These are phyloP conservation scores for Athalia rosae DNA, from an alignment of 2,888 invertebrate species.

Conservation along the genomic window DNA sequence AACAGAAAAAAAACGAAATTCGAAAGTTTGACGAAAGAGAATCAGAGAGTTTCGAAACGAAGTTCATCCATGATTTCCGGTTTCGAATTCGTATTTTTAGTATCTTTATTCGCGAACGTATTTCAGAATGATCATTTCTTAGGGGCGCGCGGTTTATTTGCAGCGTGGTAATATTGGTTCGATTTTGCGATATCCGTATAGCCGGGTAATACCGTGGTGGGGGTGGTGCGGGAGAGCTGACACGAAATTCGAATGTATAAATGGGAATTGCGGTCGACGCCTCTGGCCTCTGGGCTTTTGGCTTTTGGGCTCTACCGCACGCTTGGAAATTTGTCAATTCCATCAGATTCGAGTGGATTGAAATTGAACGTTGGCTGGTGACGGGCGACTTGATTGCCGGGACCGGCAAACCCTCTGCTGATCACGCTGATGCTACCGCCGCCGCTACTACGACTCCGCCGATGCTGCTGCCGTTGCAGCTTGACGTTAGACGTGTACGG, in stretches of 20 bases:
- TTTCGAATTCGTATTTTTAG: too few species aligned
- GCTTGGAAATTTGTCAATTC: constrained; percentile 32
- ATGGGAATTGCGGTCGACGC: constrained; percentile 23
- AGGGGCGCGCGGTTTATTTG: too few species aligned
- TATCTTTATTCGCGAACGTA: too few species aligned
- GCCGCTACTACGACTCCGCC: too few species aligned
- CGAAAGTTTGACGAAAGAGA: too few species aligned
- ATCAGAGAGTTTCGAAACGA: too few species aligned
- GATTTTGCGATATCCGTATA: neutral
- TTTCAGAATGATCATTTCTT: too few species aligned
- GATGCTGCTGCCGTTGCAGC: neutral
- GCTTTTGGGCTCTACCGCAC: neutral
- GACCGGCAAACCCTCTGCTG: too few species aligned
- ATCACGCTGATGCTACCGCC: too few species aligned
- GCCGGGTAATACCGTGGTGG: neutral
- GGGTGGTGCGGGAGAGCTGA: neutral
- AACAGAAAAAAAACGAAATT: too few species aligned
- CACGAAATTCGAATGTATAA: constrained; percentile 1
- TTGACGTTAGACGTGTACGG: constrained; percentile 32
- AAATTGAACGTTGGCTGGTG: constrained; percentile 34
- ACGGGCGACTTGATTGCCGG: constrained; percentile 34
- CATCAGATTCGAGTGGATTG: constrained; percentile 32
- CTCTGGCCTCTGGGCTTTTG: constrained; percentile 23
- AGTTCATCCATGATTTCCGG: too few species aligned
- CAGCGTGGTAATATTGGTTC: too few species aligned